Base-by-base conservation (phyloP, 2,797 vertebrate genomes). In the Xenops minutus region DNA sequence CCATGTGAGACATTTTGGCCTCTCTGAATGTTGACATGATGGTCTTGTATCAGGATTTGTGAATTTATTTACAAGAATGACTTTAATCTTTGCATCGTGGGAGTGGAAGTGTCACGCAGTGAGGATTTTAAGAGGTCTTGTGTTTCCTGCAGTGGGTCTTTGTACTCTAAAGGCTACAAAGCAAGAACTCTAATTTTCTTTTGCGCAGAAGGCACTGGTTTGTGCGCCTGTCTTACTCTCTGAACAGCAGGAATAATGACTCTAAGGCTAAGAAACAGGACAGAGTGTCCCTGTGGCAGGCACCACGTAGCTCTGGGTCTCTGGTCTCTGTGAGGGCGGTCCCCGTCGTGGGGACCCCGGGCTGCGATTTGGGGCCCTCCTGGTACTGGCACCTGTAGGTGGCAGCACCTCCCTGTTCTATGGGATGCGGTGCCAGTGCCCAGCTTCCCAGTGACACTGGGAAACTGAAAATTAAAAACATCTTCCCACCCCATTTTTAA, bases 321-420 rank as follows among this genome's bases (percentile, higher is more conserved):
- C 6, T 10, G 67, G 54, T 30, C 52, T 44, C 30, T 12, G 62
- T 24, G 30, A 64, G 30, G 22, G 24, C 1, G 7, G 23, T 6
- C n/a, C 30, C 34, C 5, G 8, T 0, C 0, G 23, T 4, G 59
- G 43, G 75, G 37, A 69, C 10, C 34, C 56, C 2, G 66, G n/a
- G 52, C 21, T 49, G 76, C 20, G 72, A 68, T 81, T 55, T 68
- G 29, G 69, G 32, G n/a, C 52, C 55, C 75, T 44, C 43, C 58
- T 44, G 85, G 85, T 61, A 18, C 44, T 89, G 26, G 0, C 32
- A 49, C 96, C 98, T 95, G 96, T 86, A 98, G 98, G 97, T 98
- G 98, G 98, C 98, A 98, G 97, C 97, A 96, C 62, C 68, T 95
- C 85, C 97, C 98, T 97, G 97, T 76, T 88, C 34, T 94, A 97